Percentiles rank a stretch among this genome's conserved stretches.
Evolutionary conservation across 2,888 invertebrate genomes (phyloP).

Genomic region (Crepidodera aurea): DNA sequence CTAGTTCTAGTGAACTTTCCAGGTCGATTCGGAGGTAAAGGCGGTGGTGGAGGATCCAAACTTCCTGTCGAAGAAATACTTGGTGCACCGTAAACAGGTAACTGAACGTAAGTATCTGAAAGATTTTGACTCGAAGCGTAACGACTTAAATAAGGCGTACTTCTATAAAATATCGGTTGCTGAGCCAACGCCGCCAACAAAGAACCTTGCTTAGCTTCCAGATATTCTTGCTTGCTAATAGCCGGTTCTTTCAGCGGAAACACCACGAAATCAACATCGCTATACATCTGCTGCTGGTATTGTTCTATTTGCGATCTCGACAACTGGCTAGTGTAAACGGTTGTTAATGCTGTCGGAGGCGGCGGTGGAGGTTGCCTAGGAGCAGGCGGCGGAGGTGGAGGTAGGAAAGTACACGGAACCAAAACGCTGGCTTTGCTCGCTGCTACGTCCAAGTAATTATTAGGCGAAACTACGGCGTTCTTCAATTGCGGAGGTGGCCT

Average conservation of each 20-base stretch:
- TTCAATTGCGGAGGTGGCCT: slow-evolving; percentile 62
- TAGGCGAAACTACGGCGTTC: slow-evolving; percentile 65
- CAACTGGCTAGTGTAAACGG: slow-evolving; percentile 74
- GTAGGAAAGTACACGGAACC: slow-evolving; percentile 62
- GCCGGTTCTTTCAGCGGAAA: slow-evolving; percentile 90
- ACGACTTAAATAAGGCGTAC: slow-evolving; percentile 81
- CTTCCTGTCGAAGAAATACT: slow-evolving; percentile 72
- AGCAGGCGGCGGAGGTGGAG: slow-evolving; percentile 75
- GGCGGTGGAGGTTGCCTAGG: slow-evolving; percentile 67
- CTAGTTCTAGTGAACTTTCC: slow-evolving; percentile 73
- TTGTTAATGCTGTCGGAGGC: slow-evolving; percentile 73
- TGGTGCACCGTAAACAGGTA: slow-evolving; percentile 74
- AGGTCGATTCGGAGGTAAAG: slow-evolving; percentile 69
- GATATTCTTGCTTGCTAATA: slow-evolving; percentile 88
- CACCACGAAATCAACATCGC: slow-evolving; percentile 91
- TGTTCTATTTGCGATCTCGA: slow-evolving; percentile 82
- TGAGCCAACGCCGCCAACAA: slow-evolving; percentile 70
- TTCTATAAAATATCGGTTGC: slow-evolving; percentile 79
- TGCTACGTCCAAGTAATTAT: slow-evolving; percentile 71
- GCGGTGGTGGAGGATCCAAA: slow-evolving; percentile 73
- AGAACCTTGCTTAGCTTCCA: slow-evolving; percentile 86
- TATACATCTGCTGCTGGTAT: slow-evolving; percentile 88
- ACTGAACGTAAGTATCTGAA: slow-evolving; percentile 76
- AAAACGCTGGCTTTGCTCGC: slow-evolving; percentile 65
- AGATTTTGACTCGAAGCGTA: slow-evolving; percentile 85